Evolutionary conservation across 1,140 invertebrate species (phyloP), one percentile per base, ranked within the genome.

Genomic region (Drosophila albomicans): DNA sequence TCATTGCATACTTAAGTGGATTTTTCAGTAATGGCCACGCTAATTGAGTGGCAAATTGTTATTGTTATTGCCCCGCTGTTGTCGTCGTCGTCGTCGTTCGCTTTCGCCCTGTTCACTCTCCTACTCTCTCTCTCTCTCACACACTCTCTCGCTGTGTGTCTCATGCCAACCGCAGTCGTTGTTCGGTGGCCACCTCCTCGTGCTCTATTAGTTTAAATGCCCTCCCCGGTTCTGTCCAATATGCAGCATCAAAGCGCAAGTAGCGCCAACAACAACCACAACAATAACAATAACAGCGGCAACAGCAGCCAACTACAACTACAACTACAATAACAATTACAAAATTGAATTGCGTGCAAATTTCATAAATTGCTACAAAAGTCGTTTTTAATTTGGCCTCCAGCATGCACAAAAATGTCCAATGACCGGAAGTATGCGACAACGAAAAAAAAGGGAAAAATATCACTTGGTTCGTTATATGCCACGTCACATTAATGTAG

Each of bases 31-130:
- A 89, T 88, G 84, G 84, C 70, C 78, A 84, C 85, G 85, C 85
- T 88, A 89, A 85, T 85, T 89, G 85, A 89, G 81, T 89, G 85
- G 85, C 75, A 89, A 89, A 89, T 89, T 89, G 85, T 89, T 89
- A 89, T 89, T 89, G 85, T 89, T 89, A 89, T 89, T 82, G 81
- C 70, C 62, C 74, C 74, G 58, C 65, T 84, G 84, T 84, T 88
- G 84, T 75, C 80, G 76, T 66, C 78, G 79, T 56, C 62, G 49
- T 32, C 32, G 51, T 32, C 10, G 10, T 52, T 52, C 15, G 64
- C 7, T 25, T 20, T 41, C 6, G 1, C 46, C 0, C 15, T 49
- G 16, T 20, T 5, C 30, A 4, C 57, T 25, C 57, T 61, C 46
- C 65, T 43, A 15, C 16, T 2, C 16, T 20, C 20, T 20, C 20